A percentile compares a stretch with the other conserved stretches of the same genome.
These are phyloP conservation scores for Zoanthus sociatus DNA, from an alignment of 92 coral and sea anemone species.

Conservation along the genomic window DNA sequence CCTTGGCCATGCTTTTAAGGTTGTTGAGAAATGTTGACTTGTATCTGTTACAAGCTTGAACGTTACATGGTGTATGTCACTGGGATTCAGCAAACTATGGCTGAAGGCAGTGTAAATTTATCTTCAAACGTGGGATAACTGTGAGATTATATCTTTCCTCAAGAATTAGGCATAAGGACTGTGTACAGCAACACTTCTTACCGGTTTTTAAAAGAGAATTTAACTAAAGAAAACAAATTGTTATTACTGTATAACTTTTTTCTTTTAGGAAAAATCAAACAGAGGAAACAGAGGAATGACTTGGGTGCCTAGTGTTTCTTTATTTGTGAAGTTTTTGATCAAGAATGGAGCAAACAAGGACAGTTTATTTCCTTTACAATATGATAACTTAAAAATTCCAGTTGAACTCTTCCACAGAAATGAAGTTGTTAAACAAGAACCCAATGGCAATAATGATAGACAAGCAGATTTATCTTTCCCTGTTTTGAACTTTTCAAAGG, in stretches of 20 bases:
- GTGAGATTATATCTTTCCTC: too few relatives aligned
- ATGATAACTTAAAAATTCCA: constrained; percentile 32
- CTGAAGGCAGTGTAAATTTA: too few relatives aligned
- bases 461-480: constrained; percentile 62
- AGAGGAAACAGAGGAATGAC: constrained; percentile 68
- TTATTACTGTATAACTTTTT: not conserved
- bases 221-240: too few relatives aligned
- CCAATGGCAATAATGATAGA: not conserved
- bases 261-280: constrained; percentile 63
- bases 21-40: too few relatives aligned
- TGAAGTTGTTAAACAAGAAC: not conserved
- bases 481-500: constrained; percentile 66
- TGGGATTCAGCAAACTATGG: too few relatives aligned
- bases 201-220: too few relatives aligned
- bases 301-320: constrained; percentile 86
- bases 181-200: too few relatives aligned
- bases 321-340: constrained; percentile 61
- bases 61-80: too few relatives aligned
- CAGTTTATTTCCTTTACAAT: constrained; percentile 63
- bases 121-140: too few relatives aligned
- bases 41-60: too few relatives aligned
- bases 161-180: too few relatives aligned
- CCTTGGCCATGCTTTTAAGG: too few relatives aligned
- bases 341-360: constrained; percentile 75
- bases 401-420: not conserved